These are phyloP conservation scores for Tribolium freemani DNA, from an alignment of 2,888 invertebrate genomes.

Conservation along the genomic window DNA sequence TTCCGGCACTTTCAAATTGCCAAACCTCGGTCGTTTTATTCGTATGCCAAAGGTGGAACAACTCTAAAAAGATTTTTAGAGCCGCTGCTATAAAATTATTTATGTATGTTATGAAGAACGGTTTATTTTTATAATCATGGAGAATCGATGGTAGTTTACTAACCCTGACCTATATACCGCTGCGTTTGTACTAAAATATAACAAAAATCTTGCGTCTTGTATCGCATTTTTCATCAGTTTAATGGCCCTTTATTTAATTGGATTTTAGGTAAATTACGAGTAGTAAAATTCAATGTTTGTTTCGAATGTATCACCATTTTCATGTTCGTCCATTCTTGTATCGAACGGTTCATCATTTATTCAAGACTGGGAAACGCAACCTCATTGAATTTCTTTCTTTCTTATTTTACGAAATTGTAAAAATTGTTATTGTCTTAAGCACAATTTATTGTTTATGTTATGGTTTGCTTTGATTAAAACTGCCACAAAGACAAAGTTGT, in stretches of 20 bases:
- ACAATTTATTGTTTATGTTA: neutral
- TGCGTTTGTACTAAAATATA: neutral
- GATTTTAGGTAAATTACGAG: neutral
- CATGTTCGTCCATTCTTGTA: neutral
- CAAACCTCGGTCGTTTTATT: conserved; percentile 1
- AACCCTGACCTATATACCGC: conserved; percentile 13
- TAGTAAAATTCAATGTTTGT: no score
- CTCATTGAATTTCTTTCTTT: neutral
- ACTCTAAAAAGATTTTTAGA: neutral
- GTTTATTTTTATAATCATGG: conserved; percentile 8
- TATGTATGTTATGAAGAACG: conserved; percentile 23
- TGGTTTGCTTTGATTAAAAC: neutral
- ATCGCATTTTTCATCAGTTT: neutral
- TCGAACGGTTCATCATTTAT: neutral
- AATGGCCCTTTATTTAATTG: neutral
- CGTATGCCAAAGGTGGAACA: neutral
- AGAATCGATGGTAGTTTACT: conserved; percentile 15
- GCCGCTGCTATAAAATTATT: conserved; percentile 24
- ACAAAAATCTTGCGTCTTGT: neutral
- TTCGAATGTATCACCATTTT: no score
- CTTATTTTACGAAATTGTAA: neutral
- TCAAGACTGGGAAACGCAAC: neutral
- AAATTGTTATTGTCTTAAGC: neutral
- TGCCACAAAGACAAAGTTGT: neutral
- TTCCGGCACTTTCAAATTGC: no score